These are phyloP conservation scores for Onthophagus sagittarius DNA, from an alignment of 2,888 invertebrate species.

Conservation along the genomic window DNA sequence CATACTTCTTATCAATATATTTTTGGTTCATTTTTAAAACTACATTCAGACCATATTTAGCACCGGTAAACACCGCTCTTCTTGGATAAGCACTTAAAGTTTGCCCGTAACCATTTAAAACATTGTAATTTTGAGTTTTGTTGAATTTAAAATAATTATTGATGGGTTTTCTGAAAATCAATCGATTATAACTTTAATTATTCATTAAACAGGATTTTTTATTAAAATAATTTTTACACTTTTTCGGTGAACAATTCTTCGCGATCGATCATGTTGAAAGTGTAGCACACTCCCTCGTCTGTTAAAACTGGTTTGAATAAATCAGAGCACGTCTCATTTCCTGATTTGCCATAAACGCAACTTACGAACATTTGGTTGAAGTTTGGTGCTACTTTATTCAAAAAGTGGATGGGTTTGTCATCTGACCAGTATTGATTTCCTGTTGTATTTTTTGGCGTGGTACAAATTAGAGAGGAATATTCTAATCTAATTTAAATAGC, in stretches of 20 bases:
- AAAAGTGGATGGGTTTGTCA: no score
- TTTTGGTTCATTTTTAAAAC: constrained; percentile 53
- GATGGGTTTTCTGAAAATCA: constrained; percentile 5
- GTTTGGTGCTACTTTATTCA: no score
- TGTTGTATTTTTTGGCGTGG: no score
- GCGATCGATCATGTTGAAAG: no score
- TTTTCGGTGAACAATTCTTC: constrained; percentile 56
- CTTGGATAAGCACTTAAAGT: no score
- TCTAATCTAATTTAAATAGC: neutral
- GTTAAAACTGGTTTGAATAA: constrained; percentile 62
- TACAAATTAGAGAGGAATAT: no score
- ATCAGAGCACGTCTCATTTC: constrained; percentile 13
- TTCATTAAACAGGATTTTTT: neutral
- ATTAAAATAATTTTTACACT: constrained; percentile 45
- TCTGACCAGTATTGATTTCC: no score
- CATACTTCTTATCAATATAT: constrained; percentile 61
- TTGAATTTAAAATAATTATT: constrained; percentile 14
- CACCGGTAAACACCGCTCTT: no score
- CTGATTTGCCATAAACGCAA: no score
- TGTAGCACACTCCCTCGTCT: constrained; percentile 68
- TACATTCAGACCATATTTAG: constrained; percentile 56
- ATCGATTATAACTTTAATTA: neutral
- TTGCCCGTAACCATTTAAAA: no score
- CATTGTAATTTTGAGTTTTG: no score
- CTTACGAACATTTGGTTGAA: no score